phyloP scores from a whole-genome alignment of 2,113 vertebrate species.

The Heliornis fulica region DNA sequence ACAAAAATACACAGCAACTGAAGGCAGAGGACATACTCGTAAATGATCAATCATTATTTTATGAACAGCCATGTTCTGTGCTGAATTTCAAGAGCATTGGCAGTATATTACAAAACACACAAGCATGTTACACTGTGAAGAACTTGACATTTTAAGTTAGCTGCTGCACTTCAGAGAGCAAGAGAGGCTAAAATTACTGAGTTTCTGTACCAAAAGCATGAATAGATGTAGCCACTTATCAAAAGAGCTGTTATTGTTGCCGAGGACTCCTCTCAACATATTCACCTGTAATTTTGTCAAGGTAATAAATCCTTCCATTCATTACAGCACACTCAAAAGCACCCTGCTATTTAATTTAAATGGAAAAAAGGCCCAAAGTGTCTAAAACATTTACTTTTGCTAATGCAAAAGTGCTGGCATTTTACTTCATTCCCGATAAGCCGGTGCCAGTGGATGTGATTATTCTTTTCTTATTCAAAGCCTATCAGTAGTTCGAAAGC shows the following conservation, averaged over 20 bases:
- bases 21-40: neutral
- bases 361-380: constrained; percentile 68
- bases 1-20: neutral
- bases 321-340: constrained; percentile 66
- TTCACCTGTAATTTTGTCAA: constrained; percentile 71
- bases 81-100: constrained; percentile 2
- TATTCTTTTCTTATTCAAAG: constrained; percentile 86
- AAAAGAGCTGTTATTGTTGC: constrained; percentile 63
- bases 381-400: constrained; percentile 85
- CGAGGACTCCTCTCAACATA: constrained; percentile 56
- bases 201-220: constrained; percentile 61
- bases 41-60: constrained; percentile 14
- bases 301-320: constrained; percentile 76
- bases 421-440: constrained; percentile 82
- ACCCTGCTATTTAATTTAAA: constrained; percentile 71
- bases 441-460: constrained; percentile 80
- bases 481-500: constrained; percentile 83
- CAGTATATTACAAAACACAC: neutral
- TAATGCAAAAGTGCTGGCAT: constrained; percentile 83
- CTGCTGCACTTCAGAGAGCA: constrained; percentile 4
- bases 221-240: constrained; percentile 63
- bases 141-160: neutral
- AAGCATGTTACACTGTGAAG: neutral
- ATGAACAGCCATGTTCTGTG: neutral
- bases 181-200: constrained; percentile 25